A percentile compares a stretch with the other conserved stretches of the same genome.
Evolutionary conservation across 2,888 invertebrate species (phyloP).

Genomic region (Ophioninae sp.): DNA sequence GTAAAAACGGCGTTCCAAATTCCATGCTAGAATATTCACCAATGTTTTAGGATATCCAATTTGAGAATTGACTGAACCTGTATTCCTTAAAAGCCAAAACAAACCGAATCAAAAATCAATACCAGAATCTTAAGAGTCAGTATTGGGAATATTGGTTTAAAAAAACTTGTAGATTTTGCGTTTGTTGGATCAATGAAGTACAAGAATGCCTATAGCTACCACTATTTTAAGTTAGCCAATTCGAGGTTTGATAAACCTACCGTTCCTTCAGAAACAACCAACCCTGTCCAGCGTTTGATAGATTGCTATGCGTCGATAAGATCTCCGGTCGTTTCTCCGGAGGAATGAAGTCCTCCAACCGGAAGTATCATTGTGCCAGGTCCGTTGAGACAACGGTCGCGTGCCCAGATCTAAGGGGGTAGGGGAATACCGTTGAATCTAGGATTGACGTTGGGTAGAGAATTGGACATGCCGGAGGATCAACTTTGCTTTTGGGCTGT

Average conservation of each 20-base stretch:
- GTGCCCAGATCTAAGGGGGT: constrained; percentile 31
- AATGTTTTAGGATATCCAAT: no score
- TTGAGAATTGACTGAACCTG: no score
- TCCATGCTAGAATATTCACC: no score
- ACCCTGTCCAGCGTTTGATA: background rate
- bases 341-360: constrained; percentile 15
- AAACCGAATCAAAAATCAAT: no score
- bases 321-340: background rate
- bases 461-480: constrained; percentile 34
- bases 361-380: constrained; percentile 42
- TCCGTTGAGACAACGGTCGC: constrained; percentile 50
- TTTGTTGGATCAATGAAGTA: background rate
- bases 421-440: constrained; percentile 13
- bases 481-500: constrained; percentile 28
- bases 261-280: no score
- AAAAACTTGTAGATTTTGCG: background rate
- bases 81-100: no score
- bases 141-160: no score
- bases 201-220: no score
- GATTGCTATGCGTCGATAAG: constrained; percentile 15
- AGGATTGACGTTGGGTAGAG: constrained; percentile 5
- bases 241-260: no score
- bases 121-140: no score
- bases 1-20: no score
- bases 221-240: no score